A percentile compares a stretch with the other conserved stretches of the same genome.
Conservation (phyloP, 1,140 invertebrate genomes). For the Microplitis mediator region DNA sequence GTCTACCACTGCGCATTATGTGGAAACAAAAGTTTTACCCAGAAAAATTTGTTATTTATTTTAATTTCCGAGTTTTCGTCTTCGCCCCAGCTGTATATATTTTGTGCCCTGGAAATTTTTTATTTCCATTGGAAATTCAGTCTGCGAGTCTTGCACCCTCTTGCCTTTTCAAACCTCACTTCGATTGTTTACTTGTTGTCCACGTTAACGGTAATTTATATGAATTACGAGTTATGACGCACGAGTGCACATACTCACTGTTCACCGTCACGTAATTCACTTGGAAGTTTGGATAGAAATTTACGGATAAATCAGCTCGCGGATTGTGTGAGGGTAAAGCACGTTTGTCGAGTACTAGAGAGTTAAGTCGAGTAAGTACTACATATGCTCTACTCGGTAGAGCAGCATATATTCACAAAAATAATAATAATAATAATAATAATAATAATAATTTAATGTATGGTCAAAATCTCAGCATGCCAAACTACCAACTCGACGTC, state of each 20-base stretch:
- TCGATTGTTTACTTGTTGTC: slow-evolving; percentile 1
- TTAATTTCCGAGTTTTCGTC: background rate
- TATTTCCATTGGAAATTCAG: background rate
- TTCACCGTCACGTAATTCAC: slow-evolving; percentile 23
- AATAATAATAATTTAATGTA: slow-evolving; percentile 2
- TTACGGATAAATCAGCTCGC: slow-evolving; percentile 28
- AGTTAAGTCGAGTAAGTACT: too few species aligned
- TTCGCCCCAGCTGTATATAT: background rate
- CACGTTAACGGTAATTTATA: slow-evolving; percentile 17
- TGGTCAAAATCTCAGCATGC: background rate
- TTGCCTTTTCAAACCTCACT: background rate
- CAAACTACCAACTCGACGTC: background rate
- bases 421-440: too few species aligned
- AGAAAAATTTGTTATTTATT: background rate
- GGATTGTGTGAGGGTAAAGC: background rate
- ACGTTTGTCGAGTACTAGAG: background rate
- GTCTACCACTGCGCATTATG: background rate
- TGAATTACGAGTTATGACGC: slow-evolving; percentile 31
- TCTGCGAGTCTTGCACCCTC: background rate
- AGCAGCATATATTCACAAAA: background rate
- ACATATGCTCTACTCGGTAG: too few species aligned
- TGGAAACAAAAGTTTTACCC: background rate
- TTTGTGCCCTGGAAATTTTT: background rate
- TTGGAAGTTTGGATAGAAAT: slow-evolving; percentile 21
- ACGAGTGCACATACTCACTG: slow-evolving; percentile 12